Percentiles rank a stretch among this genome's conserved stretches.
phyloP scores from a whole-genome alignment of 2,888 invertebrate species.

The Griposia aprilina region DNA sequence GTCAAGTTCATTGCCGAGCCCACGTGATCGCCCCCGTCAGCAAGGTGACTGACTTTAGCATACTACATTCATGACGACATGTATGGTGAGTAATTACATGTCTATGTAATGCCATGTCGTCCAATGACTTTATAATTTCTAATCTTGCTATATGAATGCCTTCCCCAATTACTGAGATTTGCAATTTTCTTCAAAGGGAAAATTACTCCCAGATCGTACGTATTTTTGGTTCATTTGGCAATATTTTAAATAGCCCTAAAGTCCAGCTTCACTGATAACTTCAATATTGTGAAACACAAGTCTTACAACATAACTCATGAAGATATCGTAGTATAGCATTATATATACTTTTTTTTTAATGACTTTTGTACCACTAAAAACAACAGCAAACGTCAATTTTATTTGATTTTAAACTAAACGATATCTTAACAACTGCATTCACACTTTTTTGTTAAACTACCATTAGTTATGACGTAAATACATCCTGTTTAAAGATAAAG shows the following conservation, averaged over 20 bases:
- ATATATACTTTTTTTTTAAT: too few relatives aligned
- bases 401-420: not conserved
- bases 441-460: not conserved
- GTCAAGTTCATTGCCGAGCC: conserved; percentile 89
- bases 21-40: conserved; percentile 83
- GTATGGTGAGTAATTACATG: conserved; percentile 81
- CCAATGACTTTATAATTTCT: conserved; percentile 63
- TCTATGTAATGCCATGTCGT: conserved; percentile 66
- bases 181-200: too few relatives aligned
- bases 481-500: too few relatives aligned
- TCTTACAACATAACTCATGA: too few relatives aligned
- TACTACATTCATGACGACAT: conserved; percentile 76
- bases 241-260: not conserved
- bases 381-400: not conserved
- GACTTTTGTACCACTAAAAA: too few relatives aligned
- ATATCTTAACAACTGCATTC: not conserved
- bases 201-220: not conserved
- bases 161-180: too few relatives aligned
- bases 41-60: conserved; percentile 86
- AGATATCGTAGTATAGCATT: too few relatives aligned
- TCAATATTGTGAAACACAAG: too few relatives aligned
- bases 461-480: conserved; percentile 3
- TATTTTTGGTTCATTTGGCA: not conserved
- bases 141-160: conserved; percentile 28
- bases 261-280: too few relatives aligned